A percentile compares a stretch with the other conserved stretches of the same genome.
Conservation (phyloP, 2,888 invertebrate genomes). For the Megaustenia siamemsis region DNA sequence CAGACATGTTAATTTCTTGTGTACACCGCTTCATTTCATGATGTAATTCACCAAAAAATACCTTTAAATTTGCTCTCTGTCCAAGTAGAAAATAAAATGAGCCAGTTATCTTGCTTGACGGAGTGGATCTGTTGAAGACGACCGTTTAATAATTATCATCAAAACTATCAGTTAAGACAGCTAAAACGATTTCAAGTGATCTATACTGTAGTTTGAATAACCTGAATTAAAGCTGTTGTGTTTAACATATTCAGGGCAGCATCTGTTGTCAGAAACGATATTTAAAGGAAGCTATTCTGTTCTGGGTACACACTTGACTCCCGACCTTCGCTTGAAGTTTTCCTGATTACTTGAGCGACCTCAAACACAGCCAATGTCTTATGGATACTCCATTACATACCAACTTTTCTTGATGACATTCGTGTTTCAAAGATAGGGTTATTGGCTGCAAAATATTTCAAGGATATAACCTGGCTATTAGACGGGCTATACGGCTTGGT, state of each 20-base stretch:
- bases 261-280: not conserved
- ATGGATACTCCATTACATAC: not conserved
- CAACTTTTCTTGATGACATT: not conserved
- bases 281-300: not conserved
- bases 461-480: not conserved
- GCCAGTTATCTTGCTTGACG: too few species aligned
- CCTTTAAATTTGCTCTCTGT: too few species aligned
- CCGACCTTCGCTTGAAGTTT: not conserved
- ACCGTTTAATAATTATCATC: not conserved
- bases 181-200: not conserved
- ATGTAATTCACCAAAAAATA: too few species aligned
- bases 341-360: conserved; percentile 8
- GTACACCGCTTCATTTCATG: too few species aligned
- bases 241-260: not conserved
- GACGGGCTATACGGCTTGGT: not conserved
- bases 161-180: not conserved
- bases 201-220: not conserved
- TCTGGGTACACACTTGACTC: not conserved
- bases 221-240: too few species aligned
- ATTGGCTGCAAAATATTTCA: not conserved
- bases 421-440: not conserved
- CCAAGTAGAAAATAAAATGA: too few species aligned
- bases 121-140: too few species aligned
- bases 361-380: not conserved
- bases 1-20: too few species aligned